These are phyloP conservation scores for Agrilus biguttatus DNA, from an alignment of 2,888 invertebrate genomes.

Conservation along the genomic window DNA sequence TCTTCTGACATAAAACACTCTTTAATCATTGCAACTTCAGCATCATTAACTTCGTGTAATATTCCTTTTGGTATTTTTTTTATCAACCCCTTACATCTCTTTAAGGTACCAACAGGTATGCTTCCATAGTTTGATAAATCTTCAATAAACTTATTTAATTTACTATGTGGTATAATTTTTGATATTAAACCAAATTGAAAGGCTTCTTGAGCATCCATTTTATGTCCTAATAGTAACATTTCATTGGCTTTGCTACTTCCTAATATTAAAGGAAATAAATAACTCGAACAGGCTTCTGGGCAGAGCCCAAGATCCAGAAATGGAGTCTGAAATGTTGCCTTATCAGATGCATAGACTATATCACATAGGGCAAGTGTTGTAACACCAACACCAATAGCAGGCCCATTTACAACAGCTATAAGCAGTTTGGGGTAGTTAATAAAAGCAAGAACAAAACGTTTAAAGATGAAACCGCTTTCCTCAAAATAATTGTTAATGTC, in stretches of 20 bases:
- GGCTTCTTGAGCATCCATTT: slow-evolving; percentile 69
- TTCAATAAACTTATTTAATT: slow-evolving; percentile 38
- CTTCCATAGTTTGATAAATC: slow-evolving; percentile 43
- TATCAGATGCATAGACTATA: slow-evolving; percentile 71
- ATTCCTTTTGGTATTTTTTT: slow-evolving; percentile 42
- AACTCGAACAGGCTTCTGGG: slow-evolving; percentile 82
- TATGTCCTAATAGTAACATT: slow-evolving; percentile 46
- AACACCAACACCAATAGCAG: slow-evolving; percentile 79
- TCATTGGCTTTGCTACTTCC: slow-evolving; percentile 59
- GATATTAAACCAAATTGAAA: slow-evolving; percentile 62
- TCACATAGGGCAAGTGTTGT: slow-evolving; percentile 79
- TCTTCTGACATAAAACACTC: slow-evolving; percentile 53
- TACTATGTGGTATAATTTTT: slow-evolving; percentile 52
- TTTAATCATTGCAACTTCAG: slow-evolving; percentile 51
- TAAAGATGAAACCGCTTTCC: slow-evolving; percentile 6
- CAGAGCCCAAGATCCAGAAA: slow-evolving; percentile 72
- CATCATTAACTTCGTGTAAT: slow-evolving; percentile 49
- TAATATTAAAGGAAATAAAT: slow-evolving; percentile 69
- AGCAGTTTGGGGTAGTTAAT: slow-evolving; percentile 80
- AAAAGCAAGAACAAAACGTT: slow-evolving; percentile 52
- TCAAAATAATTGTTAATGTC: background rate
- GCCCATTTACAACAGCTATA: slow-evolving; percentile 82
- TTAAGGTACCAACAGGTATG: slow-evolving; percentile 44
- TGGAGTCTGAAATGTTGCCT: slow-evolving; percentile 75
- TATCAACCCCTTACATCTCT: slow-evolving; percentile 55